A percentile compares a stretch with the other conserved stretches of the same genome.
Conservation (phyloP, 2,888 invertebrate genomes). For the Xestia c-nigrum region DNA sequence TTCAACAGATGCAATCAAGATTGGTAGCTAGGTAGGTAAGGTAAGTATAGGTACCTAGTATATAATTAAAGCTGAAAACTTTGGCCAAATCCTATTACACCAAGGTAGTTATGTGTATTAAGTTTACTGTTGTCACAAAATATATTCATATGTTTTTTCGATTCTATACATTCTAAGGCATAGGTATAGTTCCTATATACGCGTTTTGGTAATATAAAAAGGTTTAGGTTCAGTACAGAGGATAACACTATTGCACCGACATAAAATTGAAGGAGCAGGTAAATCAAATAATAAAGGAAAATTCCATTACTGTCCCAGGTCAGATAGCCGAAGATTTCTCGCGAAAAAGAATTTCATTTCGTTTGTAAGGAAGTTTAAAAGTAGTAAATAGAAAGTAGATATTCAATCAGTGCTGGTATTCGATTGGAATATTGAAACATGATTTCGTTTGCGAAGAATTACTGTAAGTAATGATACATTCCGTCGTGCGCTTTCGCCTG, state of each 20-base stretch:
- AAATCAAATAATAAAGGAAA: conserved; percentile 89
- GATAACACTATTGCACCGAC: conserved; percentile 83
- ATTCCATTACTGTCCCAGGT: conserved; percentile 85
- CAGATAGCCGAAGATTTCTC: conserved; percentile 81
- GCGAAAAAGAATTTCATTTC: conserved; percentile 80
- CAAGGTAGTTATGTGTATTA: neutral
- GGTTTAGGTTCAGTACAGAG: conserved; percentile 71
- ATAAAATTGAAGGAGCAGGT: conserved; percentile 85
- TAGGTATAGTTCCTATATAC: conserved; percentile 12
- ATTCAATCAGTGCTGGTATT: conserved; percentile 44
- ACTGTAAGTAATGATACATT: conserved; percentile 20
- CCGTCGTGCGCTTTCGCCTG: no score
- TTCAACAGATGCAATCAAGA: conserved; percentile 46
- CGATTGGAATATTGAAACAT: conserved; percentile 38
- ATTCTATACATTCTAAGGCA: neutral
- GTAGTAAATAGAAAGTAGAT: conserved; percentile 56
- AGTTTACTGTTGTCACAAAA: conserved; percentile 1
- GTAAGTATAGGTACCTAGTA: neutral
- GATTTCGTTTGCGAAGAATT: conserved; percentile 42
- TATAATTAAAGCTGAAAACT: neutral
- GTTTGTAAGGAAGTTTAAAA: conserved; percentile 63
- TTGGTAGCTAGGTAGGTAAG: neutral
- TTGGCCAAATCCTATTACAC: neutral
- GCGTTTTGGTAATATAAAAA: conserved; percentile 65
- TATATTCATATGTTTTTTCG: neutral